These are phyloP conservation scores for Mesitornis unicolor DNA, from an alignment of 2,113 vertebrate species.

Conservation along the genomic window DNA sequence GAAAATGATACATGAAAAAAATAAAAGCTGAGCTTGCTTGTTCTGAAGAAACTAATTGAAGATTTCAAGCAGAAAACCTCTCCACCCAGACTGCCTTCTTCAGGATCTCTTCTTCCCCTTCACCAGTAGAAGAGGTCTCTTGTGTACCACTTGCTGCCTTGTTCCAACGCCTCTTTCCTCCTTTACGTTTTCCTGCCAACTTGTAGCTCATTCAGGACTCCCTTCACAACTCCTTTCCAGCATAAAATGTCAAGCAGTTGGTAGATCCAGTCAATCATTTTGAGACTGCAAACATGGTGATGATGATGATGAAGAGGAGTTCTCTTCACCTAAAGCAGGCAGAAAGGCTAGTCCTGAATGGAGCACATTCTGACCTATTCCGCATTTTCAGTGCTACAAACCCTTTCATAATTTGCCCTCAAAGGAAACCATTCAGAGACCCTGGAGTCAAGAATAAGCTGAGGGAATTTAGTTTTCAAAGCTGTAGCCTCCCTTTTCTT, in stretches of 20 bases:
- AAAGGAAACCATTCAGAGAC: neutral
- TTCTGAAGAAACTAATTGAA: neutral
- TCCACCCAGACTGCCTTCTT: neutral
- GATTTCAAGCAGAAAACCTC: neutral
- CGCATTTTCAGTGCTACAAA: neutral
- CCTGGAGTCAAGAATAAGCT: neutral
- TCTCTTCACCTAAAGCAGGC: neutral
- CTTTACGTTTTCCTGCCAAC: neutral
- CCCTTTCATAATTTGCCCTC: neutral
- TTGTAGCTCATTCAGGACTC: neutral
- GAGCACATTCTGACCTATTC: neutral
- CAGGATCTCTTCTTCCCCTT: neutral
- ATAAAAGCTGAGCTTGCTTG: neutral
- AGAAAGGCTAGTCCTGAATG: fast-evolving
- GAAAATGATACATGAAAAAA: neutral
- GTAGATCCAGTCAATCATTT: neutral
- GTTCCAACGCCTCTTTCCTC: neutral
- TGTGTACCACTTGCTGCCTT: fast-evolving
- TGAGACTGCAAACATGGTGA: neutral
- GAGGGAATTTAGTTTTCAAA: neutral
- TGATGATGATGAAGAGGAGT: neutral
- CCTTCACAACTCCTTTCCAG: neutral
- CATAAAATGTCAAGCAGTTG: neutral
- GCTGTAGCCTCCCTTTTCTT: neutral
- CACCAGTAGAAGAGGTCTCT: neutral